phyloP scores from a whole-genome alignment of 2,113 vertebrate genomes.

The Riparia riparia region DNA sequence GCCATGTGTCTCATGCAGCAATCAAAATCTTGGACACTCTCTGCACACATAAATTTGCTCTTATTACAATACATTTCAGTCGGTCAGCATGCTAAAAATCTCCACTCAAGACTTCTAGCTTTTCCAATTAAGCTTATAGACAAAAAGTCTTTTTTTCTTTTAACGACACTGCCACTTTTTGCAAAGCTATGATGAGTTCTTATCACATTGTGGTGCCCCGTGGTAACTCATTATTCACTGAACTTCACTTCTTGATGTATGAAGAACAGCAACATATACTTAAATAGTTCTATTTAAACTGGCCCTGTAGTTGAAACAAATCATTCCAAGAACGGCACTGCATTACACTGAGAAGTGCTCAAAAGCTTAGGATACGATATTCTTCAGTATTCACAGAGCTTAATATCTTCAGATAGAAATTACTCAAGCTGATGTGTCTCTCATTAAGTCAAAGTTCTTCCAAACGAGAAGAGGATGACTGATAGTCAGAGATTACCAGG shows the following conservation, averaged over 20 bases:
- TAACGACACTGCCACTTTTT: conserved; percentile 56
- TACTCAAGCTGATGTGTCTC: conserved; percentile 44
- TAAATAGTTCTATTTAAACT: conserved; percentile 67
- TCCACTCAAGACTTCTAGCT: neutral
- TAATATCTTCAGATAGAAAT: conserved; percentile 64
- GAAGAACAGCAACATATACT: conserved; percentile 57
- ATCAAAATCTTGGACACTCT: neutral
- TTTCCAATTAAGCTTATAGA: conserved; percentile 54
- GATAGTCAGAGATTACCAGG: conserved; percentile 21
- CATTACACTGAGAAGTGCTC: conserved; percentile 45
- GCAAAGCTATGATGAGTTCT: conserved; percentile 46
- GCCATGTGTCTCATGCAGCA: neutral
- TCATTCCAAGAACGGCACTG: conserved; percentile 53
- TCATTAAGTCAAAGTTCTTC: conserved; percentile 56
- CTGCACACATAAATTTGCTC: neutral
- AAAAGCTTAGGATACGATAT: conserved; percentile 25
- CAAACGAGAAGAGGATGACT: neutral
- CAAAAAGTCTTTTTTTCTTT: conserved; percentile 49
- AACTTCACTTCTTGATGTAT: conserved; percentile 53
- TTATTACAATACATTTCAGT: neutral
- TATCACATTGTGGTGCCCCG: conserved; percentile 24
- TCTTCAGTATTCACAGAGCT: conserved; percentile 49
- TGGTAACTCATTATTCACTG: conserved; percentile 53
- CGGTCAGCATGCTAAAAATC: neutral
- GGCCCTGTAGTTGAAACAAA: conserved; percentile 58